Evolutionary conservation across 2,888 invertebrate species (phyloP), one percentile per base, ranked within the genome.

Genomic region (Spisula solida): DNA sequence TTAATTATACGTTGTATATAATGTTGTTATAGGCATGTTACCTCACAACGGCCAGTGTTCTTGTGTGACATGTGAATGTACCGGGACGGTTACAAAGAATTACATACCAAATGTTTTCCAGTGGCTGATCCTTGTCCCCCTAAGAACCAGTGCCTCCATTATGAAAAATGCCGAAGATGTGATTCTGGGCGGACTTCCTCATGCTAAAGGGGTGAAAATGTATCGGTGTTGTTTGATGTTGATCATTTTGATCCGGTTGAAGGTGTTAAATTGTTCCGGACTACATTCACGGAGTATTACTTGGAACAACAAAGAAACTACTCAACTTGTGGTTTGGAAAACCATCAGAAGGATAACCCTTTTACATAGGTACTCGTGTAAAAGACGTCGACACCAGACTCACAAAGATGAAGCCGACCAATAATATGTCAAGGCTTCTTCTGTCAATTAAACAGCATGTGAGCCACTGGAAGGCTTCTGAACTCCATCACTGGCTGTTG

Each of bases 241-340:
- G 81, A 66, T 20, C 70, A 6, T 10, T 88, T 88, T 66, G 81
- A 88, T 51, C 31, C 18, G 48, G 75, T 88, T 16, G 41, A 20
- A 51, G 88, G 88, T n/a, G n/a, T 88, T n/a, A n/a, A n/a, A n/a
- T n/a, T 5, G 85, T 85, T 51, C 88, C 88, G 70, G 85, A 88
- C 51, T 88, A 88, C 56, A 88, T 88, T 82, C 88, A 88, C 78
- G 85, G 85, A 41, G 85, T 85, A 4, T 66, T 88, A 1, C 66
- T 88, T 2, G 88, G 88, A 81, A 55, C 81, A 12, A 88, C 88
- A 34, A 75, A 82, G 20, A 87, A 75, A 14, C 56, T 87, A 16
- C 25, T 87, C 18, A 29, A 12, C 18, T 75, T 82, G 34, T 79
- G 78, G 82, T 60, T 82, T 60, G 78, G 82, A 20, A 29, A 78